Percentiles rank a stretch among this genome's conserved stretches.
phyloP scores from a whole-genome alignment of 1,140 invertebrate species.

The Neodiprion virginianus region DNA sequence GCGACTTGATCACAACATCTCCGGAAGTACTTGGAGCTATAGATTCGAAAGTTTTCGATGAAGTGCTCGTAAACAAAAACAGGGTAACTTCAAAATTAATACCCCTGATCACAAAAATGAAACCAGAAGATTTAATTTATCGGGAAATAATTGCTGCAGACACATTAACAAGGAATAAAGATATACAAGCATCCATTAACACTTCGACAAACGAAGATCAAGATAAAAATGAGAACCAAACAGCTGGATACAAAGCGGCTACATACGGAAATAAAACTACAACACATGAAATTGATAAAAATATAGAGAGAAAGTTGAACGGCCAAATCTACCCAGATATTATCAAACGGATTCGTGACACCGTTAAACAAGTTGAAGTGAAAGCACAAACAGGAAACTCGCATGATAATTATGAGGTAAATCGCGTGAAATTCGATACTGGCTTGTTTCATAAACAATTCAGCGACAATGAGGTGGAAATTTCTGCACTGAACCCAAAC shows the following conservation, averaged over 20 bases:
- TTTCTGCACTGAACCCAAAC: too few relatives aligned
- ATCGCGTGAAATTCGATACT: neutral
- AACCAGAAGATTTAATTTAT: neutral
- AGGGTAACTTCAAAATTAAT: neutral
- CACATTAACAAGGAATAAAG: too few relatives aligned
- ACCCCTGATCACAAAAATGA: neutral
- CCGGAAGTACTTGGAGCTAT: neutral
- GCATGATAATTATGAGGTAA: neutral
- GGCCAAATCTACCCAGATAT: neutral
- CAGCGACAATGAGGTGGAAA: too few relatives aligned
- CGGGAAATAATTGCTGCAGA: neutral
- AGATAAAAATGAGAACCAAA: too few relatives aligned
- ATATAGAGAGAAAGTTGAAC: neutral
- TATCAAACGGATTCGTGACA: constrained; percentile 3
- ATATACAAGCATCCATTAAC: too few relatives aligned
- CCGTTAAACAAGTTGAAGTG: neutral
- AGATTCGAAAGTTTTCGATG: neutral
- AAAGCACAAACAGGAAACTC: neutral
- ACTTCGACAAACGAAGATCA: too few relatives aligned
- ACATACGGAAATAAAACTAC: neutral
- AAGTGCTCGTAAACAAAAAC: neutral
- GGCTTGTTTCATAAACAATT: too few relatives aligned
- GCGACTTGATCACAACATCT: neutral
- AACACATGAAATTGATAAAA: neutral
- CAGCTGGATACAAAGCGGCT: too few relatives aligned